These are phyloP conservation scores for Distichodus sexfasciatus DNA, from an alignment of 2,797 vertebrate species.

Conservation along the genomic window DNA sequence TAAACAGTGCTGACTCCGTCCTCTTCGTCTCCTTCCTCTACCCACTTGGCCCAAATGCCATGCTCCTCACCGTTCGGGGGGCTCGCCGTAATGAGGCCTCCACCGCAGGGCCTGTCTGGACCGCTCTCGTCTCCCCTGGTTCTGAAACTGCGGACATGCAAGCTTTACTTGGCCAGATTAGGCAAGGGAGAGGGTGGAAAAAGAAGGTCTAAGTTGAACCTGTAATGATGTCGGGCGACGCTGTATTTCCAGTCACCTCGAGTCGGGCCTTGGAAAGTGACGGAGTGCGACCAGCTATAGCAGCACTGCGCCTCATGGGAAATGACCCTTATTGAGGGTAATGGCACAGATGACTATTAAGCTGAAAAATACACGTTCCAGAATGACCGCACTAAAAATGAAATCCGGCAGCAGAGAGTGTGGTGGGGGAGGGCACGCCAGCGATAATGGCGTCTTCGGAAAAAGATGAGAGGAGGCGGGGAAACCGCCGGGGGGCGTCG, in stretches of 20 bases:
- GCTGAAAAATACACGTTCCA: constrained; percentile 28
- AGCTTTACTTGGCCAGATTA: background rate
- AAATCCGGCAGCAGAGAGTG: constrained; percentile 33
- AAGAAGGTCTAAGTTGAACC: background rate
- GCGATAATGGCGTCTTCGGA: constrained; percentile 43
- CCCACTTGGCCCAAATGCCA: constrained; percentile 34
- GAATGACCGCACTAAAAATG: constrained; percentile 48
- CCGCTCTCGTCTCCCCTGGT: constrained; percentile 10
- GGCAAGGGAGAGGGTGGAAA: background rate
- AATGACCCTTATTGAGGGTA: constrained; percentile 50
- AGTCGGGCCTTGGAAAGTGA: constrained; percentile 6
- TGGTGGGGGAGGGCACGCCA: constrained; percentile 29
- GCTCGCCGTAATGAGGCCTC: constrained; percentile 42
- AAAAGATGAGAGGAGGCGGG: constrained; percentile 36
- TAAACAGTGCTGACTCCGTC: constrained; percentile 23
- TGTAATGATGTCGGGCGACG: background rate
- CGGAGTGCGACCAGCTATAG: background rate
- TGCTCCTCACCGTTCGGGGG: constrained; percentile 21
- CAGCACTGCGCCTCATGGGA: constrained; percentile 16
- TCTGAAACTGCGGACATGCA: background rate
- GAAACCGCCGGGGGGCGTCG: constrained; percentile 20
- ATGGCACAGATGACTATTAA: constrained; percentile 42
- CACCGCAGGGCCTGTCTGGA: constrained; percentile 34
- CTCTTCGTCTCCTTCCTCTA: constrained; percentile 20
- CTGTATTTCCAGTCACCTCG: constrained; percentile 21